A percentile compares a stretch with the other conserved stretches of the same genome.
Evolutionary conservation across 2,888 invertebrate genomes (phyloP).

Genomic region (Drosophila anomalipes): DNA sequence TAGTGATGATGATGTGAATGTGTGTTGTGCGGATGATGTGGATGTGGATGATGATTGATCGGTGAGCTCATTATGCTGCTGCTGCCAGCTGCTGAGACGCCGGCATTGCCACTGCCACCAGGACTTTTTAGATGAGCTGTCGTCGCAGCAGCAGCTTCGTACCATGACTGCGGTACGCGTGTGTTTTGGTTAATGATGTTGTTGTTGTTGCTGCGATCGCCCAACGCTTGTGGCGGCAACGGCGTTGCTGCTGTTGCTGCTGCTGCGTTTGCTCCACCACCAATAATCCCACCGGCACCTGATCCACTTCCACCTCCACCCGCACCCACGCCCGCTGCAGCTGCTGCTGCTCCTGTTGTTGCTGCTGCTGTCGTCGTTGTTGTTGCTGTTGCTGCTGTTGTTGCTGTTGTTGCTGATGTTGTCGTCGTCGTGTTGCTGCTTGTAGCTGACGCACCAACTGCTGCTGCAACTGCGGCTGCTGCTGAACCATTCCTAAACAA

Average conservation of each 20-base stretch:
- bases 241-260: slow-evolving; percentile 14
- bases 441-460: slow-evolving; percentile 56
- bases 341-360: slow-evolving; percentile 29
- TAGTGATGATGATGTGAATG: slow-evolving; percentile 58
- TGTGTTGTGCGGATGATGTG: slow-evolving; percentile 48
- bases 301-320: slow-evolving; percentile 32
- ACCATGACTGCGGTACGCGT: slow-evolving; percentile 85
- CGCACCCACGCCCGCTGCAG: slow-evolving; percentile 50
- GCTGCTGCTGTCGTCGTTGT: slow-evolving; percentile 40
- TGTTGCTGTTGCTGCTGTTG: slow-evolving; percentile 44
- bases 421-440: slow-evolving; percentile 40
- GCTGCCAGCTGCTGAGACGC: slow-evolving; percentile 79
- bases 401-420: slow-evolving; percentile 39
- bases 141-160: slow-evolving; percentile 84
- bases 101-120: slow-evolving; percentile 85
- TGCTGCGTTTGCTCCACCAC: slow-evolving; percentile 5
- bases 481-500: slow-evolving; percentile 70
- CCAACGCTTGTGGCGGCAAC: slow-evolving; percentile 83
- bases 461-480: slow-evolving; percentile 55
- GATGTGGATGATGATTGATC: slow-evolving; percentile 66
- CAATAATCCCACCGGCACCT: slow-evolving; percentile 37
- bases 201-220: slow-evolving; percentile 80
- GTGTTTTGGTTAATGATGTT: slow-evolving; percentile 81
- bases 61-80: slow-evolving; percentile 76
- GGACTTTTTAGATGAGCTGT: slow-evolving; percentile 83